Base-by-base conservation (phyloP, 2,113 vertebrate species). In the Mirza zaza region DNA sequence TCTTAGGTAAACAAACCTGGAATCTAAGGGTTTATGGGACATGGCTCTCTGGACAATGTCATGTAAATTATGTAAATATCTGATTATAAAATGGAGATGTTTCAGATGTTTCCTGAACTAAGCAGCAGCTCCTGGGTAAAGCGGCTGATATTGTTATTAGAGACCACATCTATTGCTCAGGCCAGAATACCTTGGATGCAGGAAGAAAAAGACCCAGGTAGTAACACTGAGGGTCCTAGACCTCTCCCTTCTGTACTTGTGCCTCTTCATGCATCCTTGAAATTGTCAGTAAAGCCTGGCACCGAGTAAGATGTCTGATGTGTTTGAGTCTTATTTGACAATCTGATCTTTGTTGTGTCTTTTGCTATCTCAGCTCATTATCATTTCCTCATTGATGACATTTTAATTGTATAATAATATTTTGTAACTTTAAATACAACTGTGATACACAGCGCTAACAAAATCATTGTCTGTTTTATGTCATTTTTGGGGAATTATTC, bases 1-100 rank as follows among this genome's bases (percentile, higher is more conserved):
- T 95, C 92, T 93, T 93, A 93, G 55, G 61, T 94, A 97, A 96
- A 96, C 92, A 96, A 79, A 93, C 52, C 68, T 87, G 67, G 48
- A 96, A 83, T 81, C 55, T 50, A 63, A 1, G 5, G 32, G 88
- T 94, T 97, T 97, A 94, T 77, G 68, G 77, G 91, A 48, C 71
- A 73, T 42, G 6, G 71, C 42, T 93, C 71, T 94, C 89, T 91
- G 91, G 91, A 93, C 95, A 91, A 97, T 89, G 61, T 95, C 94
- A 88, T 85, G 32, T 68, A 94, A 83, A 75, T 91, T 85, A 59
- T 70, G 48, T 95, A 89, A 95, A 88, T 94, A 88, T 93, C 61
- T 42, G 59, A 75, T 75, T 70, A 94, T 91, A 89, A 89, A 94
- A 93, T 91, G 48, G 95, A 95, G 83, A 93, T 87, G 79, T 95